These are phyloP conservation scores for Gambusia yucatana DNA, from an alignment of 2,797 vertebrate species.

Conservation along the genomic window DNA sequence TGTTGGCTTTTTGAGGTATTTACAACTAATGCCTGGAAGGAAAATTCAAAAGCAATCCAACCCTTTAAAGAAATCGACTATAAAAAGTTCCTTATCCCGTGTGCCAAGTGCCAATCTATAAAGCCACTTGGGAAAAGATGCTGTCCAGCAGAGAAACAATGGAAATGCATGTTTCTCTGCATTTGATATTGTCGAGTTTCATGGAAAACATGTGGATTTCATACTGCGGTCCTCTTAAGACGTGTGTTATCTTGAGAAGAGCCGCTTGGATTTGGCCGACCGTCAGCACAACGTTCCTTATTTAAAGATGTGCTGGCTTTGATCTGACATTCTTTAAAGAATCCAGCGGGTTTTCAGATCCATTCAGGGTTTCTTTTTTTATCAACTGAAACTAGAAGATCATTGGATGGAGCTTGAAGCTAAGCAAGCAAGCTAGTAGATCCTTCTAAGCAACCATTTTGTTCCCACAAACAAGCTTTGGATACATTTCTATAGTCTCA, in stretches of 20 bases:
- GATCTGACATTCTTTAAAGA: slow-evolving; percentile 32
- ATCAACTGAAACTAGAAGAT: neutral
- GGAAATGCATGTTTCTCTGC: slow-evolving; percentile 27
- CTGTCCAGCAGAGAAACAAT: slow-evolving; percentile 4
- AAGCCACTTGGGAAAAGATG: neutral
- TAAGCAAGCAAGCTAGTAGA: neutral
- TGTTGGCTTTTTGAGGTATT: slow-evolving; percentile 17
- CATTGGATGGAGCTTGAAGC: neutral
- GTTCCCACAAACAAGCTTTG: neutral
- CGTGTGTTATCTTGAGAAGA: slow-evolving; percentile 63
- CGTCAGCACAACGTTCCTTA: slow-evolving; percentile 35
- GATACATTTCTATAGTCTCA: neutral
- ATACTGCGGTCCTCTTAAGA: slow-evolving; percentile 50
- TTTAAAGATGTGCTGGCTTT: slow-evolving; percentile 45
- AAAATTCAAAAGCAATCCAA: slow-evolving; percentile 24
- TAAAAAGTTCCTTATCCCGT: neutral
- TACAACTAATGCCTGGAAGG: slow-evolving; percentile 18
- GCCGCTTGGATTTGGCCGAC: slow-evolving; percentile 59
- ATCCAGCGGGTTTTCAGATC: slow-evolving; percentile 2
- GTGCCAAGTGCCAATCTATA: neutral
- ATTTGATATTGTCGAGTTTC: slow-evolving; percentile 24
- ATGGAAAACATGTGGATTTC: slow-evolving; percentile 61
- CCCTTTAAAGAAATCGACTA: slow-evolving; percentile 9
- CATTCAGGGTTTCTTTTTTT: neutral
- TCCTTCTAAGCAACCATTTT: neutral